These are phyloP conservation scores for Rhagonycha fulva DNA, from an alignment of 2,888 invertebrate genomes.

Conservation along the genomic window DNA sequence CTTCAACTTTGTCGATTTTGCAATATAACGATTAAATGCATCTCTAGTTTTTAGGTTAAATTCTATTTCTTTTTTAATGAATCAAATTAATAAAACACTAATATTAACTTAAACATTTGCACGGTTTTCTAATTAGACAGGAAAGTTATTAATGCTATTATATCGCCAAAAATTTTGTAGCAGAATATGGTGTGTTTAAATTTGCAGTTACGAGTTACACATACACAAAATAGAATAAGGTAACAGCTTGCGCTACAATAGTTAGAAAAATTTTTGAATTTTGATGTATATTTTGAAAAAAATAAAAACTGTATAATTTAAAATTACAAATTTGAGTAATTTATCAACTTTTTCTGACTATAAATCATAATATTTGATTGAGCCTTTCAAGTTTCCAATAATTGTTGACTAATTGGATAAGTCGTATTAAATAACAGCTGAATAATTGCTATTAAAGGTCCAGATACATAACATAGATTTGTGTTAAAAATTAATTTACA, in stretches of 20 bases:
- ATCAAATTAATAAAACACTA: not conserved
- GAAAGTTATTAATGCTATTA: not conserved
- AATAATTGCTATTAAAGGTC: not conserved
- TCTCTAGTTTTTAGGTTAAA: not conserved
- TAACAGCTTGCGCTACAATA: not conserved
- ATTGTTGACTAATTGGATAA: not conserved
- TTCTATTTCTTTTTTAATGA: not conserved
- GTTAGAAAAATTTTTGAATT: not conserved
- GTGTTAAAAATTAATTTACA: constrained; percentile 17
- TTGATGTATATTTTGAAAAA: not conserved
- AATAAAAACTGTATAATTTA: not conserved
- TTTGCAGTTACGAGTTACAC: not conserved
- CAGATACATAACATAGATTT: constrained; percentile 4
- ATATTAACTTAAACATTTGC: not conserved
- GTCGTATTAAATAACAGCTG: not conserved
- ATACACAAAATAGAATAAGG: not conserved
- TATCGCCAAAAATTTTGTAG: not conserved
- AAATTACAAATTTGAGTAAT: not conserved
- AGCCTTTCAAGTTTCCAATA: not conserved
- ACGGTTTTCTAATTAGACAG: not conserved
- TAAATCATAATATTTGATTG: not conserved
- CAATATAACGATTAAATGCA: not conserved
- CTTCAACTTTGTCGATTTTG: constrained; percentile 1
- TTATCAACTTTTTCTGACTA: not conserved
- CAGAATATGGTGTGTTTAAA: not conserved